Evolutionary conservation across 2,113 vertebrate genomes (phyloP).

Genomic region (Glareola pratincola): DNA sequence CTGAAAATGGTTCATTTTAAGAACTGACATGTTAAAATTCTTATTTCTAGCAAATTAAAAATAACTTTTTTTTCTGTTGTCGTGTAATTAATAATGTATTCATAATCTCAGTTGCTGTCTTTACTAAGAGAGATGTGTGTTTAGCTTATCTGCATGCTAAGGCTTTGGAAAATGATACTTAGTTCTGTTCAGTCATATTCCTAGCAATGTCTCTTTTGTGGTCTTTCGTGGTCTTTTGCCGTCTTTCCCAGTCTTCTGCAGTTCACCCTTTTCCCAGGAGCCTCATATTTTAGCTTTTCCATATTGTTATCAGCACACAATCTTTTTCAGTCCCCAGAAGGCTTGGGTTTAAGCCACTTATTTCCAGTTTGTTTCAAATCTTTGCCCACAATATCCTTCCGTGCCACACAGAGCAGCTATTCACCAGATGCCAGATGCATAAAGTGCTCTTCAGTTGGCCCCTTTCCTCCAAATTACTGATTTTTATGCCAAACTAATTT

Average conservation of each 20-base stretch:
- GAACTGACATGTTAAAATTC: not conserved
- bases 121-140: not conserved
- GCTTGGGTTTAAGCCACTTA: conserved; percentile 18
- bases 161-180: not conserved
- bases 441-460: not conserved
- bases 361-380: conserved; percentile 29
- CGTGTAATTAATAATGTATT: not conserved
- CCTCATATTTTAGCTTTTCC: not conserved
- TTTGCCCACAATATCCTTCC: conserved; percentile 13
- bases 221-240: not conserved
- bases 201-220: not conserved
- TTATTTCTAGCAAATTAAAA: not conserved
- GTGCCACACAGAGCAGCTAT: not conserved
- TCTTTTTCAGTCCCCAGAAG: conserved; percentile 20
- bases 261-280: not conserved
- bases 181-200: not conserved
- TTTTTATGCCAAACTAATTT: conserved; percentile 11
- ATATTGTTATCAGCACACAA: not conserved
- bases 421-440: conserved; percentile 7
- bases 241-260: no score
- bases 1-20: not conserved
- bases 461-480: not conserved
- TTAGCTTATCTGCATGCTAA: not conserved
- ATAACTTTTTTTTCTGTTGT: not conserved
- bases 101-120: not conserved